Evolutionary conservation across 2,113 vertebrate species (phyloP).

Genomic region (Abramis brama): DNA sequence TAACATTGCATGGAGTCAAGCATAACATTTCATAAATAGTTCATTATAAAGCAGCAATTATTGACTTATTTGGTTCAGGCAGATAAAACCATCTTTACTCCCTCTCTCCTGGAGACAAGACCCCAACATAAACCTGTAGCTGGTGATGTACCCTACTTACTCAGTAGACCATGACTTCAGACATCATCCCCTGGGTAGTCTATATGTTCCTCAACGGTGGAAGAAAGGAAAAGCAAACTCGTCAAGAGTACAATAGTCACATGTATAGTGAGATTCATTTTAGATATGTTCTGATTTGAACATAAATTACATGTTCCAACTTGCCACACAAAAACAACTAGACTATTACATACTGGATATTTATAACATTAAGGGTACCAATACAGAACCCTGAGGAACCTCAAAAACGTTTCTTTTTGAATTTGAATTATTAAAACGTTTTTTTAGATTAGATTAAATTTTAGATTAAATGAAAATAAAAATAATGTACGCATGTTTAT

Average conservation of each 20-base stretch:
- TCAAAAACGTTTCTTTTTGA: background rate
- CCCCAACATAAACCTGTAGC: background rate
- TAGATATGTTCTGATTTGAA: background rate
- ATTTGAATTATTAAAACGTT: too few relatives aligned
- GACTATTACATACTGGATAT: background rate
- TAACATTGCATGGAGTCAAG: background rate
- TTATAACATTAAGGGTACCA: background rate
- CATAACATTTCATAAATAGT: constrained; percentile 19
- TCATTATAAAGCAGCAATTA: constrained; percentile 20
- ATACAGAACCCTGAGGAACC: background rate
- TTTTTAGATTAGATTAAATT: background rate
- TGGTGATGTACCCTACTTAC: constrained; percentile 39
- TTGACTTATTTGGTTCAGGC: background rate
- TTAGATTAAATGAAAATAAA: too few relatives aligned
- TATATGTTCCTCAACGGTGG: background rate
- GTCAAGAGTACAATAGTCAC: background rate
- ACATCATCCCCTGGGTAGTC: background rate
- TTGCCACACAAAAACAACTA: background rate
- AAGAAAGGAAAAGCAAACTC: background rate
- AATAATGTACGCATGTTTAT: background rate
- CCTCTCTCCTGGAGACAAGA: background rate
- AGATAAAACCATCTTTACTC: constrained; percentile 4
- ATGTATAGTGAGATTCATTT: background rate
- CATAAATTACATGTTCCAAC: background rate
- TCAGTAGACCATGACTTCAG: constrained; percentile 44